Evolutionary conservation across 2,797 vertebrate species (phyloP), one percentile per base, ranked within the genome.

Genomic region (Peromyscus aztecus): DNA sequence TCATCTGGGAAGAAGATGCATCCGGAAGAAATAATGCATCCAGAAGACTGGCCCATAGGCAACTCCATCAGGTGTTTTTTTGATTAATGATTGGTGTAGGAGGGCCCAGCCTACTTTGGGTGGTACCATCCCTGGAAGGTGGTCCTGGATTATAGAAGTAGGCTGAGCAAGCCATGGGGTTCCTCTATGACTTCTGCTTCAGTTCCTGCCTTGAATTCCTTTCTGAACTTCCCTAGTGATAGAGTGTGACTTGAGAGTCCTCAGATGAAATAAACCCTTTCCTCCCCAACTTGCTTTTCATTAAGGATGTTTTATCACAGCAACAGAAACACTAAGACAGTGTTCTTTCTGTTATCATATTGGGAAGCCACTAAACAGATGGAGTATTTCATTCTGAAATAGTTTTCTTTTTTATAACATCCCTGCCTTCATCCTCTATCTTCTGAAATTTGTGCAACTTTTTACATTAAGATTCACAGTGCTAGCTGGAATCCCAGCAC

Each of bases 391-490:
- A 86, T 57, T 67, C 78, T 65, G 34, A 83, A 71, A 24, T 75
- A 76, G 23, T 86, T 14, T 37, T 75, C 81, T 61, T 81, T 86
- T 94, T 89, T 90, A 77, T 14, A 77, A 61, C 34, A 86, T 14
- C 21, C 89, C 52, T 80, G 40, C 76, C 61, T 94, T 94, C 76
- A 43, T 86, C 10, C 91, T 90, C 46, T 78, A 90, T 12, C 76
- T 96, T 82, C 34, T 78, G 46, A 85, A 87, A 84, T 97, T 90
- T 87, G 40, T 55, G 23, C 12, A 87, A 37, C 24, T 78, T 93
- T 78, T 43, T 91, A 59, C 76, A 87, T 23, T 43, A 24, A 87
- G 29, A 31, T 94, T 82, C 10, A 59, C 46, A 94, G 84, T 57
- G n/a, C 34, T 59, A 59, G 19, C 21, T 59, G 57, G 21, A 23